Conservation (phyloP, 2,113 vertebrate genomes). For the Emydura subglobosa region DNA sequence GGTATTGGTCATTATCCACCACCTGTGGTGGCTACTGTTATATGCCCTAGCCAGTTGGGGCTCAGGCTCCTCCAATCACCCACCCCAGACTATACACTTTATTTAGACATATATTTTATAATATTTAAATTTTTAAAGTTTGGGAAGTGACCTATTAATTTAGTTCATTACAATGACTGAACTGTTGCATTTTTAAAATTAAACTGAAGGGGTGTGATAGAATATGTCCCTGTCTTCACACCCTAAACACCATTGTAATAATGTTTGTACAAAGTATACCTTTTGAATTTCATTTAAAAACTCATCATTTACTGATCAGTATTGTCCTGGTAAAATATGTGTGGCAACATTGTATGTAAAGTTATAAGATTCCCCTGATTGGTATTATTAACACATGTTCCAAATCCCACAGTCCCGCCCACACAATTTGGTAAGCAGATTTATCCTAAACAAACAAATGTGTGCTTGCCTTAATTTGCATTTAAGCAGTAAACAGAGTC, state of each 20-base stretch:
- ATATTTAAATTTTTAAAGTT: not conserved
- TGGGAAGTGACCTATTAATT: not conserved
- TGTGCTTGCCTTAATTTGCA: not conserved
- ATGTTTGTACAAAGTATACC: too few species aligned
- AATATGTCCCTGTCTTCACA: too few species aligned
- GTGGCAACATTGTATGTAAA: too few species aligned
- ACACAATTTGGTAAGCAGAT: not conserved
- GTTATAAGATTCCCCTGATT: not conserved
- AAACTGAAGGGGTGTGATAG: not conserved
- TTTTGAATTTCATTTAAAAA: too few species aligned
- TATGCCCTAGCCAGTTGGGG: not conserved
- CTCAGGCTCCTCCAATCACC: not conserved
- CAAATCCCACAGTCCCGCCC: not conserved
- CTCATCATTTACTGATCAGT: too few species aligned
- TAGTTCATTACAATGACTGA: not conserved
- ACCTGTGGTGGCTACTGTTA: not conserved
- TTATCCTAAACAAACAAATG: not conserved
- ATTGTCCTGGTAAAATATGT: too few species aligned
- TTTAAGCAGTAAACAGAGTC: not conserved
- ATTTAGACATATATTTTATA: not conserved
- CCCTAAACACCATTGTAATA: too few species aligned
- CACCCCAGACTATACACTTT: not conserved
- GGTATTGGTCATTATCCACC: accelerated
- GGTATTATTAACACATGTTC: not conserved
- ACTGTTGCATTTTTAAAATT: not conserved